Conservation (phyloP, 2,797 vertebrate genomes). For the Semotilus atromaculatus region DNA sequence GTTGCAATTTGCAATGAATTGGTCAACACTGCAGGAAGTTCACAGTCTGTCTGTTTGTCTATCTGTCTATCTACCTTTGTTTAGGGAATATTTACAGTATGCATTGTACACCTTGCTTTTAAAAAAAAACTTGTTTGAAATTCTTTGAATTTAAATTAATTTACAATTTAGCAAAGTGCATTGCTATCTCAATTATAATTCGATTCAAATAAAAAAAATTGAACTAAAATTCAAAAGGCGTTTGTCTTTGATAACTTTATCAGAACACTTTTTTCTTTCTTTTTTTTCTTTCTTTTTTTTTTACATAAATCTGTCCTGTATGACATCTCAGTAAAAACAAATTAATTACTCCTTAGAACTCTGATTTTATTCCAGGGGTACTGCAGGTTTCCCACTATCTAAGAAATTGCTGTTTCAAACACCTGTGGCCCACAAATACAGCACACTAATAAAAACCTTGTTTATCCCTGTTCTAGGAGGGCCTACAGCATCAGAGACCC, state of each 20-base stretch:
- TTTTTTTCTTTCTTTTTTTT: no score
- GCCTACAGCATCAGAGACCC: constrained; percentile 40
- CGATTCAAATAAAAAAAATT: neutral
- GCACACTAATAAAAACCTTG: constrained; percentile 53
- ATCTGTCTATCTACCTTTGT: neutral
- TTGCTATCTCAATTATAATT: neutral
- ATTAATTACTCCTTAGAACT: constrained; percentile 47
- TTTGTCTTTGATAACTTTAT: neutral
- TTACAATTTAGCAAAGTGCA: neutral
- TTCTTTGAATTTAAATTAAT: neutral
- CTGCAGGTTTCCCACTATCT: constrained; percentile 54
- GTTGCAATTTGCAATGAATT: neutral
- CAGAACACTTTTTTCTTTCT: neutral
- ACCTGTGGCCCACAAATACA: constrained; percentile 54
- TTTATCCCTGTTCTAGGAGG: constrained; percentile 53
- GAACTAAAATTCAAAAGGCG: neutral
- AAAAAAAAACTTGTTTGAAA: neutral
- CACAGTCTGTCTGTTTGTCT: neutral
- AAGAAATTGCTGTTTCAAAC: constrained; percentile 62
- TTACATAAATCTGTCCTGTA: neutral
- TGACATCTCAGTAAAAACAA: neutral
- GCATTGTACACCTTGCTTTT: neutral
- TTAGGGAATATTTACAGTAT: neutral
- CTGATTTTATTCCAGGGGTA: constrained; percentile 53
- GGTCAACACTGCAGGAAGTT: neutral